These are phyloP conservation scores for Coenobita brevimanus DNA, from an alignment of 1,140 invertebrate species.

Conservation along the genomic window DNA sequence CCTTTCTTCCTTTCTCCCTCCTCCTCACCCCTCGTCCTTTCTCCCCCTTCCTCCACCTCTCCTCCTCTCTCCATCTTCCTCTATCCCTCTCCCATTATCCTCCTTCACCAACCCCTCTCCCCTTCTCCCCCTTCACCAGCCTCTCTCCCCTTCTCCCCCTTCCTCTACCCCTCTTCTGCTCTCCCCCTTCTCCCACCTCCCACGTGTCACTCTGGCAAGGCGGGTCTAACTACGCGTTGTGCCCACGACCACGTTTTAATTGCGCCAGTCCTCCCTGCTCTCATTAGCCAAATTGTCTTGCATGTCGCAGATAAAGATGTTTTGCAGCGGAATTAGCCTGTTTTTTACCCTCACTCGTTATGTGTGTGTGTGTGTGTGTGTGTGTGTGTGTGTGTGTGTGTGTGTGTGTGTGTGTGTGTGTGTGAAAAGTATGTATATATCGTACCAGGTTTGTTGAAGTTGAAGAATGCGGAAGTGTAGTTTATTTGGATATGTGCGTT, in stretches of 20 bases:
- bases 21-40: neutral
- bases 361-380: neutral
- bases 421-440: too few species aligned
- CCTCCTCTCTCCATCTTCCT: neutral
- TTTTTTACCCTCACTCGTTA: too few species aligned
- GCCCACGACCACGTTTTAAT: neutral
- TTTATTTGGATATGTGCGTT: too few species aligned
- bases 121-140: neutral
- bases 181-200: neutral
- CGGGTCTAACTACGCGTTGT: neutral
- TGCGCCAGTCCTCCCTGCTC: neutral
- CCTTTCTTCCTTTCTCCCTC: neutral
- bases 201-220: neutral
- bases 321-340: too few species aligned
- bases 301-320: too few species aligned
- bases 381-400: neutral
- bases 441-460: too few species aligned
- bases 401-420: conserved; percentile 3
- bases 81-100: neutral
- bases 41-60: neutral
- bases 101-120: neutral
- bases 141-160: neutral
- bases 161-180: conserved; percentile 7
- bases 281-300: too few species aligned
- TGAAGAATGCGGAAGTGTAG: too few species aligned